Conservation (phyloP, 2,888 invertebrate species). For the Drosophila bunnanda region DNA sequence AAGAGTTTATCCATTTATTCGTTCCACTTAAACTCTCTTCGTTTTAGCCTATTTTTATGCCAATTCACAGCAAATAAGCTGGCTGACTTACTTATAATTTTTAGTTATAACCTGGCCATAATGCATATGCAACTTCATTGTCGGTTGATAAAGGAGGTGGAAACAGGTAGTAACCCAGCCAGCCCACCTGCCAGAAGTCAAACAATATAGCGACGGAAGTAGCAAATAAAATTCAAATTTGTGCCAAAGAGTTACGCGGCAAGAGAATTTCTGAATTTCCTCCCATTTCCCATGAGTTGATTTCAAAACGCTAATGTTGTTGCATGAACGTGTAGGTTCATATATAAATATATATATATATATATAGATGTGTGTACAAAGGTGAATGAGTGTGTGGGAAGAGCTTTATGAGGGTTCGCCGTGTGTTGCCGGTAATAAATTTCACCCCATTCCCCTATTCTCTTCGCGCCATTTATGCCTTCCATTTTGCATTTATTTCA, state of each 20-base stretch:
- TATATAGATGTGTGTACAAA: constrained; percentile 1
- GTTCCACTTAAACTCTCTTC: neutral
- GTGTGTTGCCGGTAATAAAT: constrained; percentile 61
- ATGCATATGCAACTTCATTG: constrained; percentile 44
- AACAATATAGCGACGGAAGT: constrained; percentile 77
- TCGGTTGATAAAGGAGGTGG: constrained; percentile 11
- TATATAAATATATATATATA: constrained; percentile 1
- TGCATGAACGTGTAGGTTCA: constrained; percentile 20
- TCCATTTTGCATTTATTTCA: constrained; percentile 68
- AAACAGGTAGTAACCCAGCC: neutral
- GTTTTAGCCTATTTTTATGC: constrained; percentile 32
- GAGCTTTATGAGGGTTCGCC: constrained; percentile 58
- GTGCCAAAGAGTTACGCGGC: constrained; percentile 77
- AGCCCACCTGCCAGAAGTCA: constrained; percentile 45
- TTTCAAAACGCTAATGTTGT: constrained; percentile 70
- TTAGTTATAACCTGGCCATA: constrained; percentile 58
- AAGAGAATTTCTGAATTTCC: constrained; percentile 44
- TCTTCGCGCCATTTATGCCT: constrained; percentile 52
- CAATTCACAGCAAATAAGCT: constrained; percentile 70
- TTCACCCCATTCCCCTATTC: constrained; percentile 29
- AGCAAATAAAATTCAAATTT: constrained; percentile 81
- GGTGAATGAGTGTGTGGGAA: constrained; percentile 31
- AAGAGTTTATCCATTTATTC: neutral
- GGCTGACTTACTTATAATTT: constrained; percentile 72
- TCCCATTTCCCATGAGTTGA: constrained; percentile 53